phyloP scores from a whole-genome alignment of 2,113 vertebrate species.

The Phyllostomus discolor region DNA sequence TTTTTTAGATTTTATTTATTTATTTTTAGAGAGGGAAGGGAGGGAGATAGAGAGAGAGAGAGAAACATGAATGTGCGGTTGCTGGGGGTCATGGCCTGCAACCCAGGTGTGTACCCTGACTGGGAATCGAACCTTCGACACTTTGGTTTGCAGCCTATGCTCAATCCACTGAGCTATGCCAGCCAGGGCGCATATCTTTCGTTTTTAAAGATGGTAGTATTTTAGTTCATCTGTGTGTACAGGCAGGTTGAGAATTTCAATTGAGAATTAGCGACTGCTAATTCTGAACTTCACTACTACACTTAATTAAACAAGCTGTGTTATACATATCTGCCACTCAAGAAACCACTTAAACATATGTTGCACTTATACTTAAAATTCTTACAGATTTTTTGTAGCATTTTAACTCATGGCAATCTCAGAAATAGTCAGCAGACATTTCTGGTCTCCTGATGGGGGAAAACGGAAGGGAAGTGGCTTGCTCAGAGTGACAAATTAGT shows the following conservation, averaged over 20 bases:
- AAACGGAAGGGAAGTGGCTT: neutral
- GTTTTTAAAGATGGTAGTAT: neutral
- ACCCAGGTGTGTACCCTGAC: too few species aligned
- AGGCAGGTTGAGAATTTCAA: neutral
- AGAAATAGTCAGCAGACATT: neutral
- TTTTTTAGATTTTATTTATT: too few species aligned
- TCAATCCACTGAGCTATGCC: too few species aligned
- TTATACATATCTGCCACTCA: neutral
- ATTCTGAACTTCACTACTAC: neutral
- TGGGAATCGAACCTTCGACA: too few species aligned
- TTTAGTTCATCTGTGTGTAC: neutral
- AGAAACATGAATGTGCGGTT: too few species aligned
- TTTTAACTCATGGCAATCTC: neutral
- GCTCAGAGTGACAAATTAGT: neutral
- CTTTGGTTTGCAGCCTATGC: too few species aligned
- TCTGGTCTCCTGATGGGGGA: neutral
- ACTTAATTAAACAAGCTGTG: neutral
- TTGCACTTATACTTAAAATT: neutral
- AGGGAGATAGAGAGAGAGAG: too few species aligned
- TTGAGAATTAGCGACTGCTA: neutral
- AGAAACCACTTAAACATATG: neutral
- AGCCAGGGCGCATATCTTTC: neutral
- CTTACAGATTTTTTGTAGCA: neutral
- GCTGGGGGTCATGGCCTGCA: too few species aligned
- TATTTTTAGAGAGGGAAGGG: too few species aligned